Evolutionary conservation across 2,797 vertebrate species (phyloP), one percentile per base, ranked within the genome.

Genomic region (Brachymystax lenok): DNA sequence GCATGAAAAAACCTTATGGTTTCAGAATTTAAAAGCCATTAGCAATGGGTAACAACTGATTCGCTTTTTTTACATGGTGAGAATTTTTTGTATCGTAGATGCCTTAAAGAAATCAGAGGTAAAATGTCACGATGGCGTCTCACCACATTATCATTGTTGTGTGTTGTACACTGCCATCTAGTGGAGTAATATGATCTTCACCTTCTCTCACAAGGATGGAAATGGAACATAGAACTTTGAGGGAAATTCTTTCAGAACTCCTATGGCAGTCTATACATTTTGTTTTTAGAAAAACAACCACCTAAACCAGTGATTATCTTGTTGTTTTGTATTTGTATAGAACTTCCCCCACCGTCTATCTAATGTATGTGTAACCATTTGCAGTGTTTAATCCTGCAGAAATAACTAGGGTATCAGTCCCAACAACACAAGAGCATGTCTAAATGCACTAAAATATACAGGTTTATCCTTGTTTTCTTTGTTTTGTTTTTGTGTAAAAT

Each of bases 371-470:
- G 77, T 86, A 19, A 59, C 19, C 56, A 83, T 89, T 84, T 80
- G 61, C 75, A 83, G 89, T 76, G 83, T 86, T 77, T 88, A 86
- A 88, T 87, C 74, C 84, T 88, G 84, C 74, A 84, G 79, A 88
- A 82, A 85, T 77, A 81, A 85, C 24, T 40, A 46, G 19, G 85
- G 82, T 87, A 79, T 87, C 82, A 83, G 85, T 91, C 80, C 84
- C 69, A 84, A 70, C 83, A 87, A 84, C 85, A 82, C 56, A 86
- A 88, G 83, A 89, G 89, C 91, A 85, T 88, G 86, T 90, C 80
- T 85, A 88, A 89, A 91, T 94, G 92, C 93, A 94, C 94, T 93
- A 94, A 92, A 88, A 82, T 83, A 88, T 90, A 83, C 89, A 91
- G 84, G 80, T 85, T 89, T 85, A 74, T 85, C 79, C 74, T 70